Evolutionary conservation across 2,797 vertebrate species (phyloP).

Genomic region (Aratinga solstitialis): DNA sequence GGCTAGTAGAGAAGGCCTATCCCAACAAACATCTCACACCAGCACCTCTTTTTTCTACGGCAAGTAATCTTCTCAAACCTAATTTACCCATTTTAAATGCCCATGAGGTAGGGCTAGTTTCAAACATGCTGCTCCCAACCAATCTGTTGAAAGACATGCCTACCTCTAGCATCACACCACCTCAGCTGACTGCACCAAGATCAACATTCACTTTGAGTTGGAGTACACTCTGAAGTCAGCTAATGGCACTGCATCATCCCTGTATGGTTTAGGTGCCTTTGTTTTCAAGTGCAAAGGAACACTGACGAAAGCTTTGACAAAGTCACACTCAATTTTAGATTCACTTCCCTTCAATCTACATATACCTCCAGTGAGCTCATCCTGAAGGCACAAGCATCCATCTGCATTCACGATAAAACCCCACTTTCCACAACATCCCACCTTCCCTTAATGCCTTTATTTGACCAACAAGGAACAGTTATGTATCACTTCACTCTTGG

Average conservation of each 20-base stretch:
- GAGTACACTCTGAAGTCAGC: neutral
- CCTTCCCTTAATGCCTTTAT: neutral
- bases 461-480: neutral
- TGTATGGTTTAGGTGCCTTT: fast-evolving
- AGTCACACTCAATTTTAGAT: neutral
- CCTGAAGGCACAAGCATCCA: neutral
- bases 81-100: neutral
- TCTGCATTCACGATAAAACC: neutral
- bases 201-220: neutral
- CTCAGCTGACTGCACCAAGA: neutral
- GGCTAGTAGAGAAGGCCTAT: neutral
- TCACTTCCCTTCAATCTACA: neutral
- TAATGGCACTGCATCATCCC: neutral
- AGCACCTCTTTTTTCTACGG: neutral
- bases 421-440: neutral
- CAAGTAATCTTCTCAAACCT: neutral
- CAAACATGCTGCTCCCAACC: neutral
- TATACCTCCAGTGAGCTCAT: neutral
- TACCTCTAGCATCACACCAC: neutral
- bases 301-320: neutral
- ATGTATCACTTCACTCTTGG: neutral
- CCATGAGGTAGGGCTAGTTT: neutral
- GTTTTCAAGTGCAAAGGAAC: neutral
- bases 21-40: neutral
- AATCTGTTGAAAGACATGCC: neutral